Evolutionary conservation across 2,113 vertebrate genomes (phyloP).

Genomic region (Corythaixoides concolor): DNA sequence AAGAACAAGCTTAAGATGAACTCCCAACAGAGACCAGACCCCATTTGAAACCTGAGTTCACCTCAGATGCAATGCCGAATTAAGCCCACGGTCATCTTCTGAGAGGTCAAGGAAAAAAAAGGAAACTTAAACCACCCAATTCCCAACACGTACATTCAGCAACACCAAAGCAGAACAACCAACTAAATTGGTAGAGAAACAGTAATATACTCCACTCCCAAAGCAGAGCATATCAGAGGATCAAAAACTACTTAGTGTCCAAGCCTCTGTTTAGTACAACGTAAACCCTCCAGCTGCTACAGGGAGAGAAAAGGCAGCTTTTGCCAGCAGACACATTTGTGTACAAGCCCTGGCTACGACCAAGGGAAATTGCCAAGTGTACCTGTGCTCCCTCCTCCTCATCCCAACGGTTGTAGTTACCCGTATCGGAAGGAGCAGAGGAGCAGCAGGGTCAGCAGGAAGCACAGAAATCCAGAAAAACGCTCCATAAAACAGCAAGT

Average conservation of each 20-base stretch:
- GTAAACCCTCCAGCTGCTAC: not conserved
- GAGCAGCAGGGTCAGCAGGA: not conserved
- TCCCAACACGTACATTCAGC: not conserved
- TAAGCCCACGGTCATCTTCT: not conserved
- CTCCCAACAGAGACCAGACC: not conserved
- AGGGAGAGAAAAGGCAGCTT: not conserved
- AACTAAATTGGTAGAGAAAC: not conserved
- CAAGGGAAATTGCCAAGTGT: not conserved
- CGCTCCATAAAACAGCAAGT: not conserved
- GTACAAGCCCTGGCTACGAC: not conserved
- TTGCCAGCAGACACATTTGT: not conserved
- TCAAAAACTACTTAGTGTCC: not conserved
- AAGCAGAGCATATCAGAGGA: slow-evolving; percentile 28
- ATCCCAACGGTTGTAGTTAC: not conserved
- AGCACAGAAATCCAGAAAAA: not conserved
- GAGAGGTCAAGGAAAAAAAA: not conserved
- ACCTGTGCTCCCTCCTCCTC: not conserved
- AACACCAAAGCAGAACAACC: not conserved
- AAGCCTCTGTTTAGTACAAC: not conserved
- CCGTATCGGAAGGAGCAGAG: not conserved
- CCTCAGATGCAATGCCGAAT: not conserved
- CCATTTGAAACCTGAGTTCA: not conserved
- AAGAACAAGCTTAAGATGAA: not conserved
- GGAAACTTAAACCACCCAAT: not conserved
- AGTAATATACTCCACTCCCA: not conserved